These are phyloP conservation scores for Tetragonula clypearis DNA, from an alignment of 1,140 invertebrate genomes.

Conservation along the genomic window DNA sequence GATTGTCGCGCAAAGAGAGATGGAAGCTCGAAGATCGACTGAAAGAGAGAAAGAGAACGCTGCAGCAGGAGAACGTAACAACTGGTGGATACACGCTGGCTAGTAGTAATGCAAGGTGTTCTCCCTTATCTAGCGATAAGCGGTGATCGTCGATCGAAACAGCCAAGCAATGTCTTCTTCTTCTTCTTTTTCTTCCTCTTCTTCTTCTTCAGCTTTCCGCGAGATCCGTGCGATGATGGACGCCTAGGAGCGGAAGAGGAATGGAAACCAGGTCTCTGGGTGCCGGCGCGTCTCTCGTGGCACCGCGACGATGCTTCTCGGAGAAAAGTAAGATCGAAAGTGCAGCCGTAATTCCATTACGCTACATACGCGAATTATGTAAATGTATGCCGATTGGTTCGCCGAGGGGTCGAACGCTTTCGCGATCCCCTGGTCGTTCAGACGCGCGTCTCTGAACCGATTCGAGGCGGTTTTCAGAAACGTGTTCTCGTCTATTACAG, in stretches of 20 bases:
- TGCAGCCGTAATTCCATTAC: no score
- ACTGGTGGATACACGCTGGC: constrained; percentile 55
- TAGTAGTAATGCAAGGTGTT: constrained; percentile 66
- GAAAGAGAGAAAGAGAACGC: background rate
- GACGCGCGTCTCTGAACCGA: no score
- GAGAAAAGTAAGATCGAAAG: constrained; percentile 37
- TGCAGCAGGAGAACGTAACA: constrained; percentile 46
- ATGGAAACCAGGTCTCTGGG: background rate
- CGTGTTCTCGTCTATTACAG: no score
- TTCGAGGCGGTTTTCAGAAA: no score
- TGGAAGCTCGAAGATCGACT: background rate
- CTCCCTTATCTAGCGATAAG: constrained; percentile 58
- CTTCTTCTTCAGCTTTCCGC: no score
- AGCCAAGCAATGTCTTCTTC: background rate
- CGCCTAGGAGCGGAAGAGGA: background rate
- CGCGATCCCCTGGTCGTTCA: no score
- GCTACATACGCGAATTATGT: background rate
- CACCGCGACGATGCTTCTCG: constrained; percentile 35
- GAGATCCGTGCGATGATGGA: background rate
- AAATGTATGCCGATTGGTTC: background rate
- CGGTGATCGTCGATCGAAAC: constrained; percentile 64
- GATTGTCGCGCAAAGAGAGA: no score
- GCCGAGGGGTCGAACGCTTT: no score
- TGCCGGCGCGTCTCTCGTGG: background rate
- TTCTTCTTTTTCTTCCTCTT: no score